Evolutionary conservation across 1,140 invertebrate genomes (phyloP), one percentile per base, ranked within the genome.

Genomic region (Pogonognathellus flavescens): DNA sequence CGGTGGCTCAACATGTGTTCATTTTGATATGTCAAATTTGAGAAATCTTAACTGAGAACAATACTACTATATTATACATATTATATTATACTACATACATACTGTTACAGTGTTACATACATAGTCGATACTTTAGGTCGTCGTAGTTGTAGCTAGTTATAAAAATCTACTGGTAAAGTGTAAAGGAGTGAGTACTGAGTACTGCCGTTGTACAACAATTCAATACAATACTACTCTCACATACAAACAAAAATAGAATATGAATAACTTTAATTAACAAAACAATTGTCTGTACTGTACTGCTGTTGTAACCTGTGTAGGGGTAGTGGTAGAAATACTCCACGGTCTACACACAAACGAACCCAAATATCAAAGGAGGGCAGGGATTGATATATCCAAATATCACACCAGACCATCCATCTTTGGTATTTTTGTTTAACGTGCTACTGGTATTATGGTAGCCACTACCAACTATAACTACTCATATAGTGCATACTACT

Each of bases 1-100:
- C 82, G 84, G 70, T 84, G 80, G 88, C 88, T 88, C 88, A 88
- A 88, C 83, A 87, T 87, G 88, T 88, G 88, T 88, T 88, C 88
- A 88, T 85, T 86, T 84, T 88, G 76, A 84, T 84, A 85, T 52
- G 25, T 60, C 76, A 86, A 85, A 86, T 66, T 84, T 80, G 84
- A 84, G 84, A 72, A 84, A 80, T 84, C 84, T 84, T 76, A 70
- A 72, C 60, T 70, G 66, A 70, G 50, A 72, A 72, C 83, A 81
- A 84, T 84, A 41, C 31, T 41, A 41, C 31, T 41, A 84, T 84
- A 84, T 84, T 84, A 76, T 62, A 83, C 41, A 83, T 83, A 72
- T 20, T 18, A 14, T 20, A 72, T n/a, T 72, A 14, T 72, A 16
- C 31, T 14, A 72, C 13, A 72, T 20, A 18, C 18, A 72, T 5